Percentiles rank a stretch among this genome's conserved stretches.
phyloP scores from a whole-genome alignment of 1,140 invertebrate species.

The Achatina immaculata region DNA sequence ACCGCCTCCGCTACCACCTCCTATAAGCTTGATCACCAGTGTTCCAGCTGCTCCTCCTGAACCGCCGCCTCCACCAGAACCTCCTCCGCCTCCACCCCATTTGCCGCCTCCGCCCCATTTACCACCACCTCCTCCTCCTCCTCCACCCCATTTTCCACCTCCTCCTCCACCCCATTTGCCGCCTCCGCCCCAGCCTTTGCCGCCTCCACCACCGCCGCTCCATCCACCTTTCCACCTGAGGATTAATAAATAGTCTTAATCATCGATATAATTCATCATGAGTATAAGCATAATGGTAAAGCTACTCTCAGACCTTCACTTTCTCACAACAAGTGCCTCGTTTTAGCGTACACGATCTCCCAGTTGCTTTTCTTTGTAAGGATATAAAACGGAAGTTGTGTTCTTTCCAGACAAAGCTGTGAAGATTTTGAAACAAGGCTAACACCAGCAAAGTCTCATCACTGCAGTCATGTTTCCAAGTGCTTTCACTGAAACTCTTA shows the following conservation, averaged over 20 bases:
- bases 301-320: neutral
- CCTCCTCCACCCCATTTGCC: neutral
- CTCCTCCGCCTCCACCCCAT: neutral
- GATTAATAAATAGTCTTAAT: constrained; percentile 61
- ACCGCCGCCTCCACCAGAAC: neutral
- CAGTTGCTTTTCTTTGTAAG: neutral
- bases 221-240: constrained; percentile 73
- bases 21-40: neutral
- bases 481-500: too few species aligned
- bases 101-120: neutral
- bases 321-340: neutral
- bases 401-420: too few species aligned
- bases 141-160: neutral
- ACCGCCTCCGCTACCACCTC: neutral
- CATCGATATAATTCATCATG: too few species aligned
- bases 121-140: neutral
- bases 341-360: too few species aligned
- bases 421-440: too few species aligned
- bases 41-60: too few species aligned
- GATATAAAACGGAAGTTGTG: too few species aligned
- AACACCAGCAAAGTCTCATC: too few species aligned
- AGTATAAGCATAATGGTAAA: too few species aligned
- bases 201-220: constrained; percentile 52
- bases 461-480: too few species aligned
- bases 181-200: neutral